Base-by-base conservation (phyloP, 2,113 vertebrate species). In the Pionites leucogaster region DNA sequence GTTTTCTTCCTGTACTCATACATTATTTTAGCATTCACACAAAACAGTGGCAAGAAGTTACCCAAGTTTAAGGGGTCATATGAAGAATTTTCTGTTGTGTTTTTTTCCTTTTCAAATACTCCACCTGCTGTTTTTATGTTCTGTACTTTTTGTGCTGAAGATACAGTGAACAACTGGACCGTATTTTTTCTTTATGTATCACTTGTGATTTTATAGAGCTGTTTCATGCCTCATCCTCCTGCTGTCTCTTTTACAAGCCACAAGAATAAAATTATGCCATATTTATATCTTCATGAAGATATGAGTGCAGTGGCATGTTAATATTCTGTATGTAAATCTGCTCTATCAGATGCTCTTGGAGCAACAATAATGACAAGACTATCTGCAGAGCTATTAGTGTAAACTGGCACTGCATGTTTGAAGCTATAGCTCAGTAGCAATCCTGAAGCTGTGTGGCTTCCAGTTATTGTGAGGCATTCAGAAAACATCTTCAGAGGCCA, bases 61-160 rank as follows among this genome's bases (percentile, higher is more conserved):
- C 2, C 0, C 0, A 4, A 37, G 37, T 42, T 6, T 6, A 47
- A 57, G 39, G 33, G 1, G 2, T 1, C 15, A 15, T 5, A 18
- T 33, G 55, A 70, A 67, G 62, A 29, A 60, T n/a, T 78, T 37
- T 4, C 76, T 39, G 35, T 11, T 5, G 10, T 31, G 59, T 49
- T 71, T 33, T 42, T 49, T n/a, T 3, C 2, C 19, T 60, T 15
- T 59, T 31, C 25, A 6, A 5, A 37, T 1, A 2, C 39, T 20
- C 42, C 59, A 49, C 57, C 83, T n/a, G 67, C 75, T 64, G 71
- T 2, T 83, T 71, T 75, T 41, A 2, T 28, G 14, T 27, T 23
- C 41, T 29, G 20, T 15, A 8, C 19, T 60, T 41, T 8, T 23
- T 1, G 6, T 22, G 22, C 86, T 23, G 76, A 10, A 53, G 24